phyloP scores from a whole-genome alignment of 2,888 invertebrate species.

The Teleogryllus oceanicus region DNA sequence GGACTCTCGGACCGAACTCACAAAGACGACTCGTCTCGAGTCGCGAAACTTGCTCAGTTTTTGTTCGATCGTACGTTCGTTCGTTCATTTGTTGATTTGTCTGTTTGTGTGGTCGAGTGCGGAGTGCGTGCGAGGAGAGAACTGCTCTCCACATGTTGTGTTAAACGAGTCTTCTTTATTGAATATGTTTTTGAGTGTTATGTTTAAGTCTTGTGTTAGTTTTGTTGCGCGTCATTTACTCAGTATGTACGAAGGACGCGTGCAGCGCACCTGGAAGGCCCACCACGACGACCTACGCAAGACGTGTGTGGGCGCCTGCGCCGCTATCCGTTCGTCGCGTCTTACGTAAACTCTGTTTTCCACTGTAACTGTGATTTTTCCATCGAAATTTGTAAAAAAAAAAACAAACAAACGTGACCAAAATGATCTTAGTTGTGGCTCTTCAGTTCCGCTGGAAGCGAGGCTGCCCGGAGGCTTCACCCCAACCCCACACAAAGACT shows the following conservation, averaged over 20 bases:
- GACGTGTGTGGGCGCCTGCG: neutral
- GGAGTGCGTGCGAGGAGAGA: slow-evolving; percentile 18
- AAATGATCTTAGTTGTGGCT: neutral
- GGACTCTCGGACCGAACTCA: no score
- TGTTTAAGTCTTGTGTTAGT: slow-evolving; percentile 4
- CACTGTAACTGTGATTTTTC: slow-evolving; percentile 23
- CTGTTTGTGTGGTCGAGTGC: slow-evolving; percentile 24
- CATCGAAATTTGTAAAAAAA: slow-evolving; percentile 22
- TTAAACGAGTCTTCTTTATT: slow-evolving; percentile 7
- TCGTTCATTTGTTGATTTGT: slow-evolving; percentile 29
- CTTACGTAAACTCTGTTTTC: slow-evolving; percentile 10
- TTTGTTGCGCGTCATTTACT: neutral
- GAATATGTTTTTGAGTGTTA: slow-evolving; percentile 18
- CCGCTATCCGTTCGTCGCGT: neutral
- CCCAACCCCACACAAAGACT: neutral
- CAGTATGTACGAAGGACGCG: neutral
- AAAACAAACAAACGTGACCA: slow-evolving; percentile 21
- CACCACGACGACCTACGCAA: neutral
- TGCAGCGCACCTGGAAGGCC: no score
- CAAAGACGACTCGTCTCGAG: no score
- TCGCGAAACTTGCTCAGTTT: slow-evolving; percentile 23
- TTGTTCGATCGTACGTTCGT: slow-evolving; percentile 24
- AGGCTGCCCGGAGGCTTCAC: neutral
- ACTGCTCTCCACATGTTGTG: slow-evolving; percentile 10
- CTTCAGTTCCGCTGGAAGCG: neutral